Evolutionary conservation across 2,797 vertebrate genomes (phyloP), one percentile per base, ranked within the genome.

Genomic region (Tapirus indicus): DNA sequence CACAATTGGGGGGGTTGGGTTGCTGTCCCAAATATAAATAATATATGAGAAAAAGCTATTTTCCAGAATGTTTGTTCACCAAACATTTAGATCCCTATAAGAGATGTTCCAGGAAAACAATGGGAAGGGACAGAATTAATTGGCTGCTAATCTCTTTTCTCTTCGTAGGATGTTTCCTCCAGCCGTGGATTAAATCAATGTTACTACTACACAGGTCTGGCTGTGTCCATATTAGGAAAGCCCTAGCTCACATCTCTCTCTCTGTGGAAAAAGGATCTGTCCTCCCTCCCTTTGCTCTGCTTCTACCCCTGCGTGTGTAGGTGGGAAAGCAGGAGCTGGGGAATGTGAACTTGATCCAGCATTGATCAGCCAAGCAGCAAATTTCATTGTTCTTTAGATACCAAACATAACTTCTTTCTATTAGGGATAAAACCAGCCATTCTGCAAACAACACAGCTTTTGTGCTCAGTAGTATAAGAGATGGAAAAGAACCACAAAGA

Each of bases 341-440:
- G 99, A 99, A 99, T 98, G 98, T 98, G 98, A 99, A 98, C 98
- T 98, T 97, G 97, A 99, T 98, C 98, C 98, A 98, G 95, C 98
- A 99, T 95, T 98, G 99, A 99, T 99, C 99, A 99, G 98, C 98
- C 99, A 99, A 98, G 99, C 99, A 99, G 99, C 98, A 99, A 99
- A 99, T 98, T 98, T 98, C 98, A 99, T 99, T 99, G 99, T 99
- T 99, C 99, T 99, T 99, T 98, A 99, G 99, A 99, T 99, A 99
- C 99, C 99, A 98, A 98, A 99, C 99, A 99, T 99, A 99, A 98
- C 98, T 99, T 98, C 98, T 99, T 99, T 98, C 98, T 98, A 97
- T 98, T 97, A 98, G 83, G 92, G 98, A 99, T 99, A 99, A 99
- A 92, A 97, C 97, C 98, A 96, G 98, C 98, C 98, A 98, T 98